phyloP scores from a whole-genome alignment of 2,888 invertebrate species.

The Hyposoter dolosus region DNA sequence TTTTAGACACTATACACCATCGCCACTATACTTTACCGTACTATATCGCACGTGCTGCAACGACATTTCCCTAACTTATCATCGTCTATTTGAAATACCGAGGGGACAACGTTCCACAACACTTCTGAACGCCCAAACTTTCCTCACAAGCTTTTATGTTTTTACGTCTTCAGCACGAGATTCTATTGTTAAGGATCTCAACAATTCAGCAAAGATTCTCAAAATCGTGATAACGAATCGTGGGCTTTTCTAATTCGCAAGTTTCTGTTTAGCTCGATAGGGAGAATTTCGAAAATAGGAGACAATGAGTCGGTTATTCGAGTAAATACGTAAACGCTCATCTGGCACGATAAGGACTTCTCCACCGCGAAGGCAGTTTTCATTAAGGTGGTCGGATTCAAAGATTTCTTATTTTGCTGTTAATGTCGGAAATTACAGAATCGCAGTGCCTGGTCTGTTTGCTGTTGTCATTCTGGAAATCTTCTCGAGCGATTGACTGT shows the following conservation, averaged over 20 bases:
- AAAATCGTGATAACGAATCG: not conserved
- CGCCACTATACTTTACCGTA: conserved; percentile 14
- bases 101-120: conserved; percentile 26
- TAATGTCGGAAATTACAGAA: no score
- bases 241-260: not conserved
- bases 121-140: not conserved
- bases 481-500: not conserved
- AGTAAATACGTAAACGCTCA: no score
- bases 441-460: no score
- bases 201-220: not conserved
- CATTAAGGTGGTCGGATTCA: no score
- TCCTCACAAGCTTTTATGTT: not conserved
- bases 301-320: no score
- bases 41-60: conserved; percentile 43
- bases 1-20: conserved; percentile 73
- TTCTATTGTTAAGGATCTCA: not conserved
- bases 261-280: no score
- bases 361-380: no score
- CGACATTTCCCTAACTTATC: conserved; percentile 55
- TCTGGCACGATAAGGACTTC: no score
- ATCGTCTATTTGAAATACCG: conserved; percentile 75
- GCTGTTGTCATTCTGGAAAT: no score
- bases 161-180: not conserved
- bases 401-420: no score
- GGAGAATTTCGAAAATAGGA: no score